phyloP scores from a whole-genome alignment of 2,113 vertebrate species.

The Rhombomys opimus region DNA sequence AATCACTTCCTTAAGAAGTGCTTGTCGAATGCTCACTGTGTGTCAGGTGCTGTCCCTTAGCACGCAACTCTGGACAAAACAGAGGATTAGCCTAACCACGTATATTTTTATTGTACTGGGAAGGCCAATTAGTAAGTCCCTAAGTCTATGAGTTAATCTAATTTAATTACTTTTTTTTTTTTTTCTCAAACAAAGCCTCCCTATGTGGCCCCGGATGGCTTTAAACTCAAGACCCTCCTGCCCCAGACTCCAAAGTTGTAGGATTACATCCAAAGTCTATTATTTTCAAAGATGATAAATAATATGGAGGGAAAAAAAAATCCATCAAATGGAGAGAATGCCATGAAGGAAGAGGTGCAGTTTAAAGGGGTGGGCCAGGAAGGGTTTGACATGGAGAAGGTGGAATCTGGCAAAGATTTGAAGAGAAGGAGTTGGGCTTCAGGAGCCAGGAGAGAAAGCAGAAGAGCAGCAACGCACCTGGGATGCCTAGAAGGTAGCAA shows the following conservation, averaged over 20 bases:
- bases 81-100: neutral
- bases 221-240: neutral
- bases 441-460: neutral
- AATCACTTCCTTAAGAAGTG: neutral
- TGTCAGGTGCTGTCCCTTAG: neutral
- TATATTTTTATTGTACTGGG: neutral
- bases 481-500: neutral
- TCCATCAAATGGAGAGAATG: neutral
- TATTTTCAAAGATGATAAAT: conserved; percentile 41
- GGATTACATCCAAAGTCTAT: neutral
- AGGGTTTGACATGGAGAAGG: neutral
- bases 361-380: neutral
- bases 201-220: neutral
- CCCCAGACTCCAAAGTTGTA: neutral
- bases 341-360: neutral
- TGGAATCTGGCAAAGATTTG: neutral
- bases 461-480: neutral
- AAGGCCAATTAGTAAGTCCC: neutral
- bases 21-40: neutral
- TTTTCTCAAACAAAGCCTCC: neutral
- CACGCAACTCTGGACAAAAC: neutral
- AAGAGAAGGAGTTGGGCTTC: neutral
- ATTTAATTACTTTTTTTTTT: neutral
- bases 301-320: neutral
- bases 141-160: neutral